These are phyloP conservation scores for Oenanthe melanoleuca DNA, from an alignment of 2,113 vertebrate species.

Conservation along the genomic window DNA sequence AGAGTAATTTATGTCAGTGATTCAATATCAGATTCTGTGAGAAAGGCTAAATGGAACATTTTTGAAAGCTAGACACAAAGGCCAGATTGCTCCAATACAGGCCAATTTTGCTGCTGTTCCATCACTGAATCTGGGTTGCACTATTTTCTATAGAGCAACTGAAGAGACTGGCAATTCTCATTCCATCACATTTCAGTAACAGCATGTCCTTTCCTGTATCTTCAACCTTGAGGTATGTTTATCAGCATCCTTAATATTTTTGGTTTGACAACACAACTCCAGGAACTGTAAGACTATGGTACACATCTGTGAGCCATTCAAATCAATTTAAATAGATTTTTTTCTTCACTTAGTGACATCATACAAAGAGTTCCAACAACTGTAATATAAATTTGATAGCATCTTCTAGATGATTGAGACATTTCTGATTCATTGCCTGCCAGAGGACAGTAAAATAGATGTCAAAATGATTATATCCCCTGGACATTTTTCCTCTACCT, in stretches of 20 bases:
- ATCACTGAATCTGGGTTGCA: background rate
- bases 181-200: background rate
- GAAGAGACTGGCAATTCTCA: background rate
- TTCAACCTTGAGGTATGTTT: background rate
- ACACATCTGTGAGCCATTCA: background rate
- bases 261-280: background rate
- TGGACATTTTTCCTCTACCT: background rate
- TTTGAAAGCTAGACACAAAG: background rate
- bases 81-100: background rate
- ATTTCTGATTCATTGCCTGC: constrained; percentile 19
- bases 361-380: background rate
- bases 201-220: background rate
- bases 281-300: background rate
- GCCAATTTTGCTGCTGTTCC: background rate
- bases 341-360: background rate
- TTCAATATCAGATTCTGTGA: constrained; percentile 6
- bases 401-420: background rate
- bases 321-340: background rate
- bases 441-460: constrained; percentile 36
- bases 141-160: background rate
- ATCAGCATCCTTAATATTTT: background rate
- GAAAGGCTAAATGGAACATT: background rate
- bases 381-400: constrained; percentile 4
- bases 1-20: background rate
- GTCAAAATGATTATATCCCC: constrained; percentile 11